Percentiles rank a stretch among this genome's conserved stretches.
Conservation (phyloP, 2,888 invertebrate genomes). For the Eupeodes luniger region DNA sequence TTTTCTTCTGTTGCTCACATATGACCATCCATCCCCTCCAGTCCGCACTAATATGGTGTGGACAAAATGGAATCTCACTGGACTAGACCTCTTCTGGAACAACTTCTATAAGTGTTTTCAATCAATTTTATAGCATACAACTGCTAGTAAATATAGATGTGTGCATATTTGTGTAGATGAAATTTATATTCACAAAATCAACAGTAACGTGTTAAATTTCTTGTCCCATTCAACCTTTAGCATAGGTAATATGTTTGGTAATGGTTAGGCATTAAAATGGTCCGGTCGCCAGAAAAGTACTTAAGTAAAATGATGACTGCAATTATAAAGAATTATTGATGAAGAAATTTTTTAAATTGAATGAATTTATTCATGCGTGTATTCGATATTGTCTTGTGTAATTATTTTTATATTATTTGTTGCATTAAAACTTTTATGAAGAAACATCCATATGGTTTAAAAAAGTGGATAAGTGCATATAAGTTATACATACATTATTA, state of each 20-base stretch:
- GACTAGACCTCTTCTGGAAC: constrained; percentile 23
- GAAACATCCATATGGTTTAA: not conserved
- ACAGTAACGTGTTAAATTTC: constrained; percentile 29
- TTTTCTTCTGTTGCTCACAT: constrained; percentile 12
- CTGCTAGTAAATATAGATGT: no score
- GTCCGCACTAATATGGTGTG: no score
- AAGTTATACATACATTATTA: no score
- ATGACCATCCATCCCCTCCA: no score
- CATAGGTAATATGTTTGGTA: not conserved
- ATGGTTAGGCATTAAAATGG: constrained; percentile 57
- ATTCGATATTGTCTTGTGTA: not conserved
- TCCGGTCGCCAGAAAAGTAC: constrained; percentile 31
- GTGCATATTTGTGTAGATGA: constrained; percentile 6
- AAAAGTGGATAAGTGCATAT: not conserved
- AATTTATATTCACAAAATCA: constrained; percentile 56
- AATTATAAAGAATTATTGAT: constrained; percentile 31
- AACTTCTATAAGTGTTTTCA: constrained; percentile 39
- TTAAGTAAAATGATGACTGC: constrained; percentile 31
- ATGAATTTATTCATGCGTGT: constrained; percentile 1
- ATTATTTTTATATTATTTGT: not conserved
- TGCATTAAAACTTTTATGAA: not conserved
- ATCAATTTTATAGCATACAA: constrained; percentile 21
- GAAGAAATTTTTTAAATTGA: constrained; percentile 23
- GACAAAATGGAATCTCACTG: constrained; percentile 11
- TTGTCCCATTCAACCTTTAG: not conserved